Percentiles rank a stretch among this genome's conserved stretches.
These are phyloP conservation scores for Sander vitreus DNA, from an alignment of 2,113 vertebrate genomes.

Conservation along the genomic window DNA sequence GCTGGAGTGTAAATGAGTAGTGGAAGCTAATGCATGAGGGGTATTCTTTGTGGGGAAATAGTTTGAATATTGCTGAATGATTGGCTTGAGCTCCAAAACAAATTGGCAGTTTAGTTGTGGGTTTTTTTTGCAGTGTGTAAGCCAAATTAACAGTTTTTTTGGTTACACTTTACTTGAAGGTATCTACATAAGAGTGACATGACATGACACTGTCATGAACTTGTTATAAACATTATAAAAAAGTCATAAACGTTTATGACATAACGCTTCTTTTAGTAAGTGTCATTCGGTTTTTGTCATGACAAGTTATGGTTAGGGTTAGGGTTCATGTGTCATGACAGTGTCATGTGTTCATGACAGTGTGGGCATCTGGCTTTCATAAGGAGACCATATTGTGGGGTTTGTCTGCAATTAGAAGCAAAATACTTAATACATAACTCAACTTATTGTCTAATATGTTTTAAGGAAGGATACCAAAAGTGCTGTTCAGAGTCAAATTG, in stretches of 20 bases:
- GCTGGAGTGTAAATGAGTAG: not conserved
- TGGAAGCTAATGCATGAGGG: slow-evolving; percentile 8
- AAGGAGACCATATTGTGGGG: no score
- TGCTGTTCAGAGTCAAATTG: not conserved
- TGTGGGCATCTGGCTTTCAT: no score
- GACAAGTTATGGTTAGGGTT: no score
- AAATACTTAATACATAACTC: not conserved
- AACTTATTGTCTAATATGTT: not conserved
- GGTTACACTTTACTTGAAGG: no score
- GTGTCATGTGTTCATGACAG: no score
- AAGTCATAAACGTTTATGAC: no score
- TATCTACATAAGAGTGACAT: no score
- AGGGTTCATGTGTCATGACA: no score
- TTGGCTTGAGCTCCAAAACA: not conserved
- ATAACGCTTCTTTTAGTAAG: no score
- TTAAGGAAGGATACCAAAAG: not conserved
- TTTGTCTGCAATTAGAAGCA: not conserved
- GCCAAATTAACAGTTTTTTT: not conserved
- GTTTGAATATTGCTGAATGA: not conserved
- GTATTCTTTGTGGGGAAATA: not conserved
- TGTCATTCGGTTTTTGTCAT: no score
- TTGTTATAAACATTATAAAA: no score
- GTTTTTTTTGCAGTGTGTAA: not conserved
- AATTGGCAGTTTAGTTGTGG: not conserved
- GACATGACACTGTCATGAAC: no score